phyloP scores from a whole-genome alignment of 1,140 invertebrate genomes.

The Xylocopa sonorina region DNA sequence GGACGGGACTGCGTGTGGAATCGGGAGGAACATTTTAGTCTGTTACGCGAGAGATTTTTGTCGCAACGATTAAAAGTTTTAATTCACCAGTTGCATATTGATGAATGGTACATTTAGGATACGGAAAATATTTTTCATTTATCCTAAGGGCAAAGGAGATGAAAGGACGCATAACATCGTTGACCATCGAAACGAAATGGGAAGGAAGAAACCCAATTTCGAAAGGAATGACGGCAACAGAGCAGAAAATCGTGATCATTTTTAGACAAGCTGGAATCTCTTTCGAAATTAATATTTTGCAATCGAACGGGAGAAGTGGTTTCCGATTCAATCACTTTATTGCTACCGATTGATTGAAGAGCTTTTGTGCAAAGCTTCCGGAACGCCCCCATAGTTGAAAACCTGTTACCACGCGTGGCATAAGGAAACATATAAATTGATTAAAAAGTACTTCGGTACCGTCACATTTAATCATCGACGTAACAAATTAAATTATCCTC shows the following conservation, averaged over 20 bases:
- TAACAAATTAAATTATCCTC: not conserved
- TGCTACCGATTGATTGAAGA: too few relatives aligned
- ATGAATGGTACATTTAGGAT: too few relatives aligned
- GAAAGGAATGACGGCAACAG: not conserved
- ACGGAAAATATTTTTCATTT: too few relatives aligned
- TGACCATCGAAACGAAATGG: not conserved
- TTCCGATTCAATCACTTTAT: conserved; percentile 5
- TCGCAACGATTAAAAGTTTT: too few relatives aligned
- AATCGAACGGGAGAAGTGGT: not conserved
- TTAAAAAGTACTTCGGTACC: too few relatives aligned
- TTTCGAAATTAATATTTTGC: conserved; percentile 1
- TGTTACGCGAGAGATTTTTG: not conserved
- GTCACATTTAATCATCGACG: not conserved
- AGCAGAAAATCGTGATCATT: not conserved
- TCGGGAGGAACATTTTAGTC: not conserved
- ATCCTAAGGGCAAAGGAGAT: too few relatives aligned
- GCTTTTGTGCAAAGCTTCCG: not conserved
- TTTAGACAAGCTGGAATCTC: too few relatives aligned
- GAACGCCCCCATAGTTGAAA: not conserved
- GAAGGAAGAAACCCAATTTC: not conserved
- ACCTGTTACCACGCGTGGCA: too few relatives aligned
- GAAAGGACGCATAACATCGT: too few relatives aligned
- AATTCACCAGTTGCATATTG: too few relatives aligned
- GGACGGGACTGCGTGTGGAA: not conserved
- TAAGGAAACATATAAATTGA: too few relatives aligned